Conservation (phyloP, 2,888 invertebrate species). For the Tinea trinotella region DNA sequence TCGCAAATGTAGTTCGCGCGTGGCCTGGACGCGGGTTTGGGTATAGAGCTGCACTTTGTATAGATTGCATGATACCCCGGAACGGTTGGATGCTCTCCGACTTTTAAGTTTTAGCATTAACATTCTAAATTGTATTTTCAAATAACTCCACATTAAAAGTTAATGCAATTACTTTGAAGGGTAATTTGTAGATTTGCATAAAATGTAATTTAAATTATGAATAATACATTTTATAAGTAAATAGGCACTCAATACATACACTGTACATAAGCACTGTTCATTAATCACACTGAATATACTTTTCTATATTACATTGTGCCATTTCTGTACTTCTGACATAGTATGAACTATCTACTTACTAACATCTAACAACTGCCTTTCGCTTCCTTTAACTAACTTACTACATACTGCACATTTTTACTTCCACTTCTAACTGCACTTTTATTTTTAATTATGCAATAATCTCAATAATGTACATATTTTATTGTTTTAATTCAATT, state of each 20-base stretch:
- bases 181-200: not conserved
- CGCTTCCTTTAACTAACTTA: conserved; percentile 8
- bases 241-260: not conserved
- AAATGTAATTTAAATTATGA: not conserved
- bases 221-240: not conserved
- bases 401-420: not conserved
- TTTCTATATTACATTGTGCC: not conserved
- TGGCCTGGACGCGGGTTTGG: conserved; percentile 67
- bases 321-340: not conserved
- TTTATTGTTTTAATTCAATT: not conserved
- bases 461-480: not conserved
- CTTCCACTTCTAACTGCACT: conserved; percentile 6
- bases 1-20: conserved; percentile 59
- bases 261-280: conserved; percentile 8
- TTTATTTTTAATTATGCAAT: not conserved
- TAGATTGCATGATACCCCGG: conserved; percentile 57
- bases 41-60: conserved; percentile 69
- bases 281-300: not conserved
- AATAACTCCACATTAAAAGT: conserved; percentile 1
- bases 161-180: conserved; percentile 10
- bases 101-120: conserved; percentile 15
- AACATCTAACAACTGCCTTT: conserved; percentile 12
- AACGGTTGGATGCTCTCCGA: not conserved
- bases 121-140: not conserved
- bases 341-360: not conserved